phyloP scores from a whole-genome alignment of 2,113 vertebrate species.

The Ceyx melanurus region DNA sequence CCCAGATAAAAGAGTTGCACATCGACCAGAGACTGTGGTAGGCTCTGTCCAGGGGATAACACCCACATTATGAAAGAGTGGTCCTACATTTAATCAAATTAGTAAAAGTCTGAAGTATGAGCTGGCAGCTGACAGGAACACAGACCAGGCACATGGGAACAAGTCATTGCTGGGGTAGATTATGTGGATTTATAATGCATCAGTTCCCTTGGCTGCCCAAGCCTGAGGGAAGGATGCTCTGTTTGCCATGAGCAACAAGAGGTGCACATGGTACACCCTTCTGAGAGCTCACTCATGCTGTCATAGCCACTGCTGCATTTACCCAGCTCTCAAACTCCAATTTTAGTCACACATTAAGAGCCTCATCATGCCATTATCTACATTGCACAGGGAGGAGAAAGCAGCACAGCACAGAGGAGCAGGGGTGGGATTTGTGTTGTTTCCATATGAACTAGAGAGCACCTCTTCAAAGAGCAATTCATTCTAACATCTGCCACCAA shows the following conservation, averaged over 20 bases:
- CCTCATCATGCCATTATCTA: background rate
- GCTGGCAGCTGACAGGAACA: background rate
- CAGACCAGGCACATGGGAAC: background rate
- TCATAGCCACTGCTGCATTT: background rate
- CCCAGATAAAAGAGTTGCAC: background rate
- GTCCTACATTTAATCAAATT: conserved; percentile 1
- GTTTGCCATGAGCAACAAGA: background rate
- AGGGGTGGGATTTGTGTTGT: background rate
- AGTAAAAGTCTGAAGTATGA: background rate
- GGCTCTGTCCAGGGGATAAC: background rate
- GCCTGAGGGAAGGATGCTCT: background rate
- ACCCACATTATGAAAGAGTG: background rate
- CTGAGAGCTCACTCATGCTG: background rate
- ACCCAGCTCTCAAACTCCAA: background rate
- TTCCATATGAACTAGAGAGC: background rate
- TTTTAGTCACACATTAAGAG: background rate
- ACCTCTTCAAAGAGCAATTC: background rate
- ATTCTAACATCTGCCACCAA: background rate
- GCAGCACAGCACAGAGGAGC: background rate
- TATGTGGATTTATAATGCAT: background rate
- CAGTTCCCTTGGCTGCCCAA: background rate
- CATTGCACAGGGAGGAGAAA: background rate
- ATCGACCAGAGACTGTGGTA: background rate
- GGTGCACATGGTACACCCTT: accelerated
- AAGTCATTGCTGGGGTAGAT: background rate